Conservation (phyloP, 2,888 invertebrate species). For the Drosophila melanosoma region DNA sequence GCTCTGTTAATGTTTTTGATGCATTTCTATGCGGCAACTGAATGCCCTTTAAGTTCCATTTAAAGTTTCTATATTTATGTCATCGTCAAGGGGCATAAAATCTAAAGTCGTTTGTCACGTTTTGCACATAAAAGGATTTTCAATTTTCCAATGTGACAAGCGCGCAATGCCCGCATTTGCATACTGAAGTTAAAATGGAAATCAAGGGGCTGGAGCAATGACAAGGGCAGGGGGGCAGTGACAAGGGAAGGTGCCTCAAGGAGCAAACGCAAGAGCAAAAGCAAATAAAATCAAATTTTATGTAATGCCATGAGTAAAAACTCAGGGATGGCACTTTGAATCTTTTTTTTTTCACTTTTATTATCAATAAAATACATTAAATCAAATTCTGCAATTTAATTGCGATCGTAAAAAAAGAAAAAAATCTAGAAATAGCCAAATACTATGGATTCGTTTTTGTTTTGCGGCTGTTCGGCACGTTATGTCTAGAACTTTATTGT, state of each 20-base stretch:
- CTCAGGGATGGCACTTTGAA: constrained; percentile 45
- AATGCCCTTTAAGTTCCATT: constrained; percentile 34
- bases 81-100: constrained; percentile 57
- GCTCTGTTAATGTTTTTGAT: constrained; percentile 6
- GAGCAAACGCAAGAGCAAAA: constrained; percentile 18
- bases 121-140: constrained; percentile 78
- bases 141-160: constrained; percentile 76
- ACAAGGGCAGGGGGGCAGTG: background rate
- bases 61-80: constrained; percentile 47
- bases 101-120: constrained; percentile 74
- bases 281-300: constrained; percentile 72
- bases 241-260: constrained; percentile 3
- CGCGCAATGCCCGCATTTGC: constrained; percentile 65
- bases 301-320: constrained; percentile 49
- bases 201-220: background rate
- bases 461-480: constrained; percentile 37
- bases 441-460: constrained; percentile 26
- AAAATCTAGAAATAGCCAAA: background rate
- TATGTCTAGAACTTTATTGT: constrained; percentile 23
- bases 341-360: constrained; percentile 52
- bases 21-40: background rate
- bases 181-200: constrained; percentile 48
- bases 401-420: constrained; percentile 70
- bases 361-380: constrained; percentile 79
- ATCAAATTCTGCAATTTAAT: constrained; percentile 76